Base-by-base conservation (phyloP, 2,888 invertebrate species). In the Macrophya annulata region DNA sequence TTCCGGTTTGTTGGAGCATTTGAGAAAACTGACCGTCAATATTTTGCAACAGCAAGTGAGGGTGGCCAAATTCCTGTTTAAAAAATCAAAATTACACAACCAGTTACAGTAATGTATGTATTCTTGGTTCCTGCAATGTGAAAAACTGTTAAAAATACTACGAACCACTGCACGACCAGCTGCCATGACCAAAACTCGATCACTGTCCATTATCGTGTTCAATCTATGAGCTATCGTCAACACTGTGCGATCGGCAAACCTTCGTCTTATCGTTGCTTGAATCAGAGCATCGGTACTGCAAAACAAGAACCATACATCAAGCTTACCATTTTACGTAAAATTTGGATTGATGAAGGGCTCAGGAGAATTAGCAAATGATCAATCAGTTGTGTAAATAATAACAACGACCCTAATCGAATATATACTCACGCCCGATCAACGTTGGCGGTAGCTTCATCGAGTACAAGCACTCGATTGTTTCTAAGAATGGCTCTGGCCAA, bases 121-220 rank as follows among this genome's bases (percentile, higher is more conserved):
- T 72, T 10, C 12, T 68, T 8, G n/a, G 17, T 5, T n/a, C 55
- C n/a, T 55, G n/a, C 4, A 8, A 3, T 62, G 17, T 6, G 37
- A 68, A 31, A 31, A 4, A 62, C 4, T 25, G 25, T 12, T 1
- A 4, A 15, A 43, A 55, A 77, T 85, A 6, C 9, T 37, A 91
- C 91, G 83, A 91, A 94, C 94, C 85, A 96, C 96, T 85, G 97
- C 95, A 25, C 94, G 93, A 0, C 99, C 99, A 8, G 96, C 95
- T 90, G 98, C 97, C 96, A 99, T 96, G 1, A 98, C 98, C 91
- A 98, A 94, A 25, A 98, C 96, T 86, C 96, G 95, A 94, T 98
- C 98, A 0, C 97, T 98, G 93, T 99, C 98, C 96, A 99, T 98
- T 87, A 99, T 97, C 0, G 98, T 99, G 92, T 98, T 96, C 43